These are phyloP conservation scores for Thymelicus lineola DNA, from an alignment of 2,888 invertebrate species.

Conservation along the genomic window DNA sequence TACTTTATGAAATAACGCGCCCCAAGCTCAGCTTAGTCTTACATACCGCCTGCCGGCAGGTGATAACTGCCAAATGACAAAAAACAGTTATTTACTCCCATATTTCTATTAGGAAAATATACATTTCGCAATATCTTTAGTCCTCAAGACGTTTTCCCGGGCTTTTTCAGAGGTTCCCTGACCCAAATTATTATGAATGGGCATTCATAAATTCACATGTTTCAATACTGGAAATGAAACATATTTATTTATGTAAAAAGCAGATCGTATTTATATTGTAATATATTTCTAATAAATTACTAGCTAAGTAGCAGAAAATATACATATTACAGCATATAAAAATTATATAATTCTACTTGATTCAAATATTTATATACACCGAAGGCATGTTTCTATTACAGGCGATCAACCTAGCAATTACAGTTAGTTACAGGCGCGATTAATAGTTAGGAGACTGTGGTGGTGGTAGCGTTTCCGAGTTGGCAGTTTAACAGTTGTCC, in stretches of 20 bases:
- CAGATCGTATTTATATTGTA: conserved; percentile 15
- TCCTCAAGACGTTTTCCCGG: conserved; percentile 28
- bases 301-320: not conserved
- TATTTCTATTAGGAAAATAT: conserved; percentile 50
- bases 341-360: too few species aligned
- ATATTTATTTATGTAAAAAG: conserved; percentile 14
- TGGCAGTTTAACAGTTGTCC: too few species aligned
- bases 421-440: too few species aligned
- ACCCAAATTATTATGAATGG: conserved; percentile 36
- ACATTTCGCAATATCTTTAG: conserved; percentile 40
- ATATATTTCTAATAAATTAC: not conserved
- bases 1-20: conserved; percentile 83
- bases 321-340: too few species aligned
- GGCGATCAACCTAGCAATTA: too few species aligned
- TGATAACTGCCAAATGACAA: conserved; percentile 73
- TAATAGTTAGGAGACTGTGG: too few species aligned
- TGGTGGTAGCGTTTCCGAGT: too few species aligned
- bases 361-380: too few species aligned
- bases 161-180: conserved; percentile 19
- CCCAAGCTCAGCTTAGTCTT: conserved; percentile 70
- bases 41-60: conserved; percentile 71
- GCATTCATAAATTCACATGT: conserved; percentile 32
- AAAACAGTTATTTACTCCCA: conserved; percentile 55
- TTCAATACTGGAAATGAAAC: conserved; percentile 24
- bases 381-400: too few species aligned